Percentiles rank a stretch among this genome's conserved stretches.
These are phyloP conservation scores for Pluvialis apricaria DNA, from an alignment of 2,113 vertebrate species.

Conservation along the genomic window DNA sequence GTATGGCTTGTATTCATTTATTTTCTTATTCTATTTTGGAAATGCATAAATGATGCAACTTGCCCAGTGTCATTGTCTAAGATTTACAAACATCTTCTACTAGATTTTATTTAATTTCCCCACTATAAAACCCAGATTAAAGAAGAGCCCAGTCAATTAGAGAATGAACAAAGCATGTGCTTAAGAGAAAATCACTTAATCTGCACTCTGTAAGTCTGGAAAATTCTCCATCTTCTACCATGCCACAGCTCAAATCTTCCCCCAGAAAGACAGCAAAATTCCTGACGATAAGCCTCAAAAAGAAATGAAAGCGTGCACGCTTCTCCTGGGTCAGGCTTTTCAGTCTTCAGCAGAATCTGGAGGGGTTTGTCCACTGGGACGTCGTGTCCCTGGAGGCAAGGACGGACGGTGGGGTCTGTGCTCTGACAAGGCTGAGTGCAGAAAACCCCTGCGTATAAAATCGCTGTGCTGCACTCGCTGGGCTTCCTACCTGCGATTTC, in stretches of 20 bases:
- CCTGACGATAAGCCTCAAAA: neutral
- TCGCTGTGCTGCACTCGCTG: too few species aligned
- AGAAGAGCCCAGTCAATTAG: conserved; percentile 1
- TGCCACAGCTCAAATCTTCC: neutral
- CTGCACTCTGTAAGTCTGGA: neutral
- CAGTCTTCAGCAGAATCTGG: neutral
- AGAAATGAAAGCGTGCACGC: fast-evolving
- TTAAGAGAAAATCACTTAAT: conserved; percentile 11
- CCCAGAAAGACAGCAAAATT: neutral
- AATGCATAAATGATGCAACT: neutral
- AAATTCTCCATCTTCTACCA: neutral
- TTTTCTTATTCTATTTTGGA: neutral
- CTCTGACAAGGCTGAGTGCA: too few species aligned
- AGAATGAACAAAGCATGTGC: neutral
- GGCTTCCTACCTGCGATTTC: too few species aligned
- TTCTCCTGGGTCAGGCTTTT: neutral
- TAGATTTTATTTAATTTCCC: neutral
- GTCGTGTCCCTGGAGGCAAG: neutral
- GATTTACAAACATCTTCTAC: neutral
- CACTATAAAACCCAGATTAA: neutral
- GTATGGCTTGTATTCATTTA: neutral
- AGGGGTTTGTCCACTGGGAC: neutral
- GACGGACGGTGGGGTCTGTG: too few species aligned
- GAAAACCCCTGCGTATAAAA: too few species aligned
- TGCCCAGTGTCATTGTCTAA: neutral